Conservation (phyloP, 2,113 vertebrate genomes). For the Microcebus jonahi region DNA sequence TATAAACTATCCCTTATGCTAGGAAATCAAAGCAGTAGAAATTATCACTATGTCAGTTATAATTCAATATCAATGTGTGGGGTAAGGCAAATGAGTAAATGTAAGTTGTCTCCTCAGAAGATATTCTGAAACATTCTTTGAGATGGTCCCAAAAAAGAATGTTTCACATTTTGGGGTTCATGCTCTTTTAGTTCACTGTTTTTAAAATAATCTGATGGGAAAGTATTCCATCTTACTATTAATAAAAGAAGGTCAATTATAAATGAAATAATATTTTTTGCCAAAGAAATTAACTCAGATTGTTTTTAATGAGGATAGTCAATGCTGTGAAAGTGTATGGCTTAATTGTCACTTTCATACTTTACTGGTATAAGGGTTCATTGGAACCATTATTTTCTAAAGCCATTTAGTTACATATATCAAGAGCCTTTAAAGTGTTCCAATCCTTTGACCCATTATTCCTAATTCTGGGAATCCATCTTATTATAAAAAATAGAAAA, state of each 20-base stretch:
- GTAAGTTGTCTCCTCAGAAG: not conserved
- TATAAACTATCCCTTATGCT: not conserved
- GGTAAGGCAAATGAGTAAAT: not conserved
- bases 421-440: not conserved
- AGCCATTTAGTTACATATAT: not conserved
- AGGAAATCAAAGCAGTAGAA: not conserved
- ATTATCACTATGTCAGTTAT: not conserved
- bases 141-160: not conserved
- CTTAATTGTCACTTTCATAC: not conserved
- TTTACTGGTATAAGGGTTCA: not conserved
- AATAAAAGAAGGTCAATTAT: not conserved
- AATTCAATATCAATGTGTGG: not conserved
- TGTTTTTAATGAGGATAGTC: not conserved
- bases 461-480: not conserved
- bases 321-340: not conserved
- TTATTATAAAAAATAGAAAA: not conserved
- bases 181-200: not conserved
- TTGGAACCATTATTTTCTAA: not conserved
- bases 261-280: not conserved
- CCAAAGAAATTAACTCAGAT: not conserved
- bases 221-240: not conserved
- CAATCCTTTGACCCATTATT: not conserved
- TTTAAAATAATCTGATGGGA: not conserved
- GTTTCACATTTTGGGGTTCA: not conserved
- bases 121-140: conserved; percentile 5